phyloP scores from a whole-genome alignment of 1,140 invertebrate genomes.

The Leptoteleia sp. region DNA sequence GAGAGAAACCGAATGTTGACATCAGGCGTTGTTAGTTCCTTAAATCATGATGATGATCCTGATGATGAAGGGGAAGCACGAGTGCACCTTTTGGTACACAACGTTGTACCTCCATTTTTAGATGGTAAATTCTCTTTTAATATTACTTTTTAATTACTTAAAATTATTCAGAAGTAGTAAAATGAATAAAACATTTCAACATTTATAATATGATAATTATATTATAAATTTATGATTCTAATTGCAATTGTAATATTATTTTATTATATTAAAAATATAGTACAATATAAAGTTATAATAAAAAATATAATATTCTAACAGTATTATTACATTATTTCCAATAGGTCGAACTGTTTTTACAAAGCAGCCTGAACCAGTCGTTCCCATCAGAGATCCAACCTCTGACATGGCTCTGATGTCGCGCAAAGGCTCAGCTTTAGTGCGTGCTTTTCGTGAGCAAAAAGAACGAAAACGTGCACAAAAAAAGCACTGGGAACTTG shows the following conservation, averaged over 20 bases:
- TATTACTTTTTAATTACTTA: too few species aligned
- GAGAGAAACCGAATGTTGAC: slow-evolving; percentile 99
- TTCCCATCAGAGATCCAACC: slow-evolving; percentile 93
- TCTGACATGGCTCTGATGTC: slow-evolving; percentile 98
- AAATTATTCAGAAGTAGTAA: too few species aligned
- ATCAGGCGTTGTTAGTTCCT: slow-evolving; percentile 95
- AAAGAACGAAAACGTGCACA: slow-evolving; percentile 97
- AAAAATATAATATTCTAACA: too few species aligned
- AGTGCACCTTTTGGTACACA: slow-evolving; percentile 98
- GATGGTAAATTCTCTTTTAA: too few species aligned
- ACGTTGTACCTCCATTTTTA: slow-evolving; percentile 99
- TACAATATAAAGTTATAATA: too few species aligned
- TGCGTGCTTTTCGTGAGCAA: slow-evolving; percentile 95
- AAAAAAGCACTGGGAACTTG: slow-evolving; percentile 99
- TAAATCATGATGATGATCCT: slow-evolving; percentile 95
- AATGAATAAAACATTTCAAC: too few species aligned
- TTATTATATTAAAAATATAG: too few species aligned
- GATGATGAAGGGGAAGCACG: slow-evolving; percentile 95
- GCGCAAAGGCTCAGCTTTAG: slow-evolving; percentile 96
- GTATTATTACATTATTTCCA: background rate
- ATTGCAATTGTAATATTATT: too few species aligned
- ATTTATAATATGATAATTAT: too few species aligned
- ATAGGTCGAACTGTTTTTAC: slow-evolving; percentile 95
- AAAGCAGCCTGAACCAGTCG: slow-evolving; percentile 93
- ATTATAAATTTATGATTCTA: too few species aligned